Conservation (phyloP, 1,140 invertebrate genomes). For the Cydia strobilella region DNA sequence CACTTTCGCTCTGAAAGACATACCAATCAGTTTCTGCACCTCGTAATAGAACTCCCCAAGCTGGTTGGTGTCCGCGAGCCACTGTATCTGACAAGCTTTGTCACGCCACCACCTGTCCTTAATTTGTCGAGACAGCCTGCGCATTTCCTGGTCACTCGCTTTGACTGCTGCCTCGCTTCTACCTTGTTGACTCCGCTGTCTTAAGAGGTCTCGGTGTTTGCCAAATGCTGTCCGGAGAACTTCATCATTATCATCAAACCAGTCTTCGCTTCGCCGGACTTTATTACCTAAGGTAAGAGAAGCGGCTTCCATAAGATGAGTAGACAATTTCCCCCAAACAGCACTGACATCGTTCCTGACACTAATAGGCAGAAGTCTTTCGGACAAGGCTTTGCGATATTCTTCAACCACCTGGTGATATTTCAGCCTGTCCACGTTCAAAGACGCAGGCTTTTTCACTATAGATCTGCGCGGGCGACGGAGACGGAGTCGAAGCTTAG, state of each 20-base stretch:
- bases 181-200: not conserved
- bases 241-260: constrained; percentile 45
- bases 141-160: constrained; percentile 36
- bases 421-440: no score
- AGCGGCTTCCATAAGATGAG: constrained; percentile 34
- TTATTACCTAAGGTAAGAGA: constrained; percentile 33
- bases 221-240: constrained; percentile 34
- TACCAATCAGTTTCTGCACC: constrained; percentile 35
- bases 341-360: no score
- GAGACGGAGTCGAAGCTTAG: no score
- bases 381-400: no score
- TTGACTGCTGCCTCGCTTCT: constrained; percentile 31
- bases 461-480: not conserved
- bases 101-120: constrained; percentile 48
- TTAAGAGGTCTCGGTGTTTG: constrained; percentile 36
- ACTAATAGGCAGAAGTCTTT: no score
- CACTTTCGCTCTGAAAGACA: not conserved
- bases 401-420: no score
- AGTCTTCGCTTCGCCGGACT: constrained; percentile 37
- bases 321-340: no score
- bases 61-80: no score
- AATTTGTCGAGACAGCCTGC: constrained; percentile 33
- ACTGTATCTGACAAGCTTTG: no score
- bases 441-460: no score
- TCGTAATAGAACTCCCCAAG: constrained; percentile 39